These are phyloP conservation scores for Thaleichthys pacificus DNA, from an alignment of 2,797 vertebrate genomes.

Conservation along the genomic window DNA sequence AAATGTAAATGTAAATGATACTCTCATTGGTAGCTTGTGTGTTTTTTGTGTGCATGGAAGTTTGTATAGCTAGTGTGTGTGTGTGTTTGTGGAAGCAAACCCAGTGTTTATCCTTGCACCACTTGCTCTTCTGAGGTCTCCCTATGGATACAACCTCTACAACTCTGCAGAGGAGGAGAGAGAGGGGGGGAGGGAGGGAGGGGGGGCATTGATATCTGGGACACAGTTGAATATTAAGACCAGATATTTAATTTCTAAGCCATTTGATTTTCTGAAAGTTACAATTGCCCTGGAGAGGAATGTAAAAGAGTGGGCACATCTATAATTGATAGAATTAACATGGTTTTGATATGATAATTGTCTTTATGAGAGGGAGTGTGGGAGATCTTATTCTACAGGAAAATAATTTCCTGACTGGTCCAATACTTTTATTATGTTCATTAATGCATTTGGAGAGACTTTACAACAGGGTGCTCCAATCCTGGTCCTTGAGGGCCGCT, in stretches of 20 bases:
- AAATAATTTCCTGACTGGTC: constrained; percentile 54
- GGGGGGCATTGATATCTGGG: constrained; percentile 69
- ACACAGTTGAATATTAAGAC: constrained; percentile 62
- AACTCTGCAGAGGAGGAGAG: constrained; percentile 18
- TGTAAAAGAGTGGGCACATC: constrained; percentile 41
- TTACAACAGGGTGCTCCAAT: background rate
- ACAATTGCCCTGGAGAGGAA: constrained; percentile 65
- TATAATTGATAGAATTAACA: constrained; percentile 69
- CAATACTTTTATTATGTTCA: constrained; percentile 34
- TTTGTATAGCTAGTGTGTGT: background rate
- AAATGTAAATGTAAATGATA: too few relatives aligned
- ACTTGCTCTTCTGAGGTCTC: constrained; percentile 21
- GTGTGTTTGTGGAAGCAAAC: background rate
- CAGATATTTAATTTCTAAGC: constrained; percentile 56
- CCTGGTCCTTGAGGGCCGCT: too few relatives aligned
- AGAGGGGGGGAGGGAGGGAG: constrained; percentile 26
- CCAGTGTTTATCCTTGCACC: background rate
- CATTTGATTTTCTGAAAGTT: constrained; percentile 74
- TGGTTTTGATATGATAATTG: constrained; percentile 67
- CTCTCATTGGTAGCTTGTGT: too few relatives aligned
- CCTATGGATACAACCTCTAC: constrained; percentile 9
- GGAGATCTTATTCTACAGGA: constrained; percentile 51
- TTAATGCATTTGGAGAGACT: background rate
- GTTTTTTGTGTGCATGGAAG: too few relatives aligned
- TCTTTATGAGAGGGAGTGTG: constrained; percentile 46